These are phyloP conservation scores for Drosophila arawakana DNA, from an alignment of 1,140 invertebrate species.

Conservation along the genomic window DNA sequence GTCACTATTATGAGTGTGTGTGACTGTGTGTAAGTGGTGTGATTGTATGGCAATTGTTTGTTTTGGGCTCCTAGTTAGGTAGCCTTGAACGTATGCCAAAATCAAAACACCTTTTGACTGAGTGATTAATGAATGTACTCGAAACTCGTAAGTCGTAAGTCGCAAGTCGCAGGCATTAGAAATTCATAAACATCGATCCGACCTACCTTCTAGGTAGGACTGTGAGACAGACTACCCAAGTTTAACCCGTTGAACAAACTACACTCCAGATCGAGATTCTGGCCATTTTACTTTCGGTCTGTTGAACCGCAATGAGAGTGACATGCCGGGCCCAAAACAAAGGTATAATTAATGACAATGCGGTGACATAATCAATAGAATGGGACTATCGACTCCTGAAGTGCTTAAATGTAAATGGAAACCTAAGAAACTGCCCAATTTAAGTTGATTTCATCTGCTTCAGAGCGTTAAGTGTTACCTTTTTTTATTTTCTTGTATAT, in stretches of 20 bases:
- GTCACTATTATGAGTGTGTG: constrained; percentile 48
- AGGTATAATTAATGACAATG: constrained; percentile 51
- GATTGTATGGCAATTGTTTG: constrained; percentile 65
- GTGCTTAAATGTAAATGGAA: constrained; percentile 22
- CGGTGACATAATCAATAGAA: constrained; percentile 52
- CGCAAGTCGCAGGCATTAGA: constrained; percentile 35
- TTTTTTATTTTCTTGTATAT: constrained; percentile 1
- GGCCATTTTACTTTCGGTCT: constrained; percentile 19
- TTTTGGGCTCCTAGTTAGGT: constrained; percentile 41
- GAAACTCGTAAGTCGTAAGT: not conserved
- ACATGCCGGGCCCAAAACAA: constrained; percentile 40
- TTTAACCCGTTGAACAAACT: constrained; percentile 41
- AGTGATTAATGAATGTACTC: constrained; percentile 69
- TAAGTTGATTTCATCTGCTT: constrained; percentile 37
- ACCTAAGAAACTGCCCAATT: constrained; percentile 32
- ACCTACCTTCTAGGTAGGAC: constrained; percentile 7
- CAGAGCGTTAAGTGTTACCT: constrained; percentile 52
- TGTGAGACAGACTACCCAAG: constrained; percentile 8
- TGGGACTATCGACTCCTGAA: constrained; percentile 15
- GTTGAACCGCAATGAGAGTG: constrained; percentile 44
- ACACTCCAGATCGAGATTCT: constrained; percentile 37
- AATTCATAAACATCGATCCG: constrained; percentile 52
- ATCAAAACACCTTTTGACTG: constrained; percentile 57
- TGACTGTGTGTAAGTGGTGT: constrained; percentile 7
- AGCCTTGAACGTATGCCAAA: constrained; percentile 80